Percentiles rank a stretch among this genome's conserved stretches.
Conservation (phyloP, 2,888 invertebrate species). For the Ceriagrion tenellum region DNA sequence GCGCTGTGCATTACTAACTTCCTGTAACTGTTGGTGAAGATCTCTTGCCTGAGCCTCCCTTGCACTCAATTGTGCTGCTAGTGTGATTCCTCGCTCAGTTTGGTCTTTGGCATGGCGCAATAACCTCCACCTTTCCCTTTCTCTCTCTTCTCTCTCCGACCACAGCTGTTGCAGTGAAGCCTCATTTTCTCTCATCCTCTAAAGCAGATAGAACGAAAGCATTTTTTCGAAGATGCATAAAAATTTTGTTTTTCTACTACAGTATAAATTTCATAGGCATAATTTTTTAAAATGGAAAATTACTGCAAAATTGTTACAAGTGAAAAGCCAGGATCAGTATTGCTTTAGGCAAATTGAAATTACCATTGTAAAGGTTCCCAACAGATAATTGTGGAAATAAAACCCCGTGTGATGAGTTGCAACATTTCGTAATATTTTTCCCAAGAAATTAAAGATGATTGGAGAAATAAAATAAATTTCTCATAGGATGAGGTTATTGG, state of each 20-base stretch:
- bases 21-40: constrained; percentile 90
- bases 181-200: constrained; percentile 87
- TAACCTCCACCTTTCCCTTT: constrained; percentile 93
- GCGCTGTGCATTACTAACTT: constrained; percentile 79
- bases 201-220: constrained; percentile 53
- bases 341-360: not conserved
- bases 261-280: not conserved
- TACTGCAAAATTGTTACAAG: not conserved
- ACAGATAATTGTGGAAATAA: constrained; percentile 13
- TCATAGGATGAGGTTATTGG: constrained; percentile 43
- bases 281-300: not conserved
- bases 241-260: constrained; percentile 23
- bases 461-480: not conserved
- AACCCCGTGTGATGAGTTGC: constrained; percentile 15
- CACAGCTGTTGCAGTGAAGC: constrained; percentile 83
- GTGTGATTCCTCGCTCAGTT: constrained; percentile 90
- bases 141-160: constrained; percentile 85
- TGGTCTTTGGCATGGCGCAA: constrained; percentile 93
- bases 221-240: constrained; percentile 50
- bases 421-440: not conserved
- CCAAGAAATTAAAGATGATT: constrained; percentile 22
- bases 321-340: not conserved
- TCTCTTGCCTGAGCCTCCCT: constrained; percentile 92
- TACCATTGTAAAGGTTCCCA: constrained; percentile 67
- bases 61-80: constrained; percentile 92